Evolutionary conservation across 2,888 invertebrate genomes (phyloP), one percentile per base, ranked within the genome.

Genomic region (Rutpela maculata): DNA sequence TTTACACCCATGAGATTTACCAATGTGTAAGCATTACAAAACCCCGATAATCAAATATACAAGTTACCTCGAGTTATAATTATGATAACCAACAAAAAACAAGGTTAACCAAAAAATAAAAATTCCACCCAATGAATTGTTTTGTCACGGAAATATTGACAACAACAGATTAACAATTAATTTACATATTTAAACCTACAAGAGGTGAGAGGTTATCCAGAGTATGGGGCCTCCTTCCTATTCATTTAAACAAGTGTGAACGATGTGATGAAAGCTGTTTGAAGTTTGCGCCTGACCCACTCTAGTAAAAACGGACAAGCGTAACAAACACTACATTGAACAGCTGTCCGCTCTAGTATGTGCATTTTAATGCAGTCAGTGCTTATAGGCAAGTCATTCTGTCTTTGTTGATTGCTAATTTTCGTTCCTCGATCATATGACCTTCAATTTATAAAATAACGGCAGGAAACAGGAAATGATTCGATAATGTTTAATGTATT

Each of bases 321-420:
- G 22, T 59, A 59, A 59, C 59, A 12, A 59, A 22, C 19, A 12
- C 59, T 59, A 22, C 18, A 57, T 59, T 19, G 59, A 59, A 59
- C 59, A 59, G 59, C 59, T 59, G 59, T 7, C 11, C 18, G 22
- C 19, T 18, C 19, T 22, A 12, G 59, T 59, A 59, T 59, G 59
- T 59, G 59, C 59, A 59, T 59, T 59, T 59, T 11, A 59, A 59
- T 59, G 19, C 22, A 59, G 19, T 59, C 59, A 59, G 59, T 59
- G 59, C 3, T 59, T 59, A 59, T 5, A 59, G 22, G 9, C 59
- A 59, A 59, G 59, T 22, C 59, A 59, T 59, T 59, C 9, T 19
- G 18, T 18, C 10, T 59, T 4, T 59, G 59, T 59, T 19, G 59
- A 17, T 59, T 12, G 59, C 59, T 59, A 22, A 59, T 59, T 59